A percentile compares a stretch with the other conserved stretches of the same genome.
Conservation (phyloP, 2,797 vertebrate species). For the Aselliscus stoliczkanus region DNA sequence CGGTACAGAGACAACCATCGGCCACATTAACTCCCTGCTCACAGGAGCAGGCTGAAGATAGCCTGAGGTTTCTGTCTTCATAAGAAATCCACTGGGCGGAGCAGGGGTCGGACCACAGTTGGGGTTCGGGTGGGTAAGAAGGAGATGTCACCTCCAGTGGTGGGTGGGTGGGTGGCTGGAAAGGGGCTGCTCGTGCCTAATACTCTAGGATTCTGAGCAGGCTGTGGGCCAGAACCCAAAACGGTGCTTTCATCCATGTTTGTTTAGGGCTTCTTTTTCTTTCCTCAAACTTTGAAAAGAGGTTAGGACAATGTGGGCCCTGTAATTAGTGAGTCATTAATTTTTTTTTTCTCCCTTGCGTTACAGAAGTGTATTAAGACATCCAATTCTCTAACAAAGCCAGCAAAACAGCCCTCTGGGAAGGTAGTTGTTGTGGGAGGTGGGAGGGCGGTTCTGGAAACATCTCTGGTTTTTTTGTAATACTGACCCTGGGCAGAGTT, state of each 20-base stretch:
- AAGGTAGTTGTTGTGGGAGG: not conserved
- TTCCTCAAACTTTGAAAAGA: not conserved
- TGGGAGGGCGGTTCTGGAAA: not conserved
- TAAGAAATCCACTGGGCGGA: not conserved
- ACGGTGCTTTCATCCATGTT: rapidly evolving
- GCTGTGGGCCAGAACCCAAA: rapidly evolving
- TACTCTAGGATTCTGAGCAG: rapidly evolving
- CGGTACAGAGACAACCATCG: not conserved
- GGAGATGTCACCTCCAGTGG: rapidly evolving
- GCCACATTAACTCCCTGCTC: rapidly evolving
- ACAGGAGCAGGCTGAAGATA: not conserved
- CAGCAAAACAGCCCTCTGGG: not conserved
- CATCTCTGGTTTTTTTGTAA: not conserved
- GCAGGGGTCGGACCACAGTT: rapidly evolving
- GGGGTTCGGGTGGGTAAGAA: rapidly evolving
- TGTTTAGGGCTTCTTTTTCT: not conserved
- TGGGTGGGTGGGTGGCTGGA: rapidly evolving
- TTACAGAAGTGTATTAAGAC: not conserved
- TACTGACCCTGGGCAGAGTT: constrained; percentile 49
- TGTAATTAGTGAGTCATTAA: not conserved
- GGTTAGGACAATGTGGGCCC: not conserved
- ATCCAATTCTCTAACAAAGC: not conserved
- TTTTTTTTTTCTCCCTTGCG: not conserved
- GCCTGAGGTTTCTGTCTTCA: rapidly evolving
- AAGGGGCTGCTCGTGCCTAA: rapidly evolving